Conservation (phyloP, 2,888 invertebrate genomes). For the Ceratothoa steindachneri region DNA sequence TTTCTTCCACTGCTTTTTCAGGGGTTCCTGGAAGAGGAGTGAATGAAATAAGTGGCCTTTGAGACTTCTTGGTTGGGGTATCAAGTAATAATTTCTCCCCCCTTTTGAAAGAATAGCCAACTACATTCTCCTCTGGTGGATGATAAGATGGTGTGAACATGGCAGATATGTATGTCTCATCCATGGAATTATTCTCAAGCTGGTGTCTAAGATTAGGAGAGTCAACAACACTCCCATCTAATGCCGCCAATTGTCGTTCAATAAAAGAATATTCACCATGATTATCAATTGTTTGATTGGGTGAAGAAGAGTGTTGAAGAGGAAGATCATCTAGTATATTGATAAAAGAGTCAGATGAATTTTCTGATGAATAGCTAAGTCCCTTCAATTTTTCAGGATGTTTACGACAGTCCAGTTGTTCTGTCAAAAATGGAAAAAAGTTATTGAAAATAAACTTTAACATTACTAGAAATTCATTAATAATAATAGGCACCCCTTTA, state of each 20-base stretch:
- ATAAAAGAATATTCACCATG: not conserved
- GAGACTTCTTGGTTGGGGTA: not conserved
- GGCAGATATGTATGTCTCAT: not conserved
- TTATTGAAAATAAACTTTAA: too few species aligned
- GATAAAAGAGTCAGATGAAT: too few species aligned
- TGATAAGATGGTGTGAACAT: not conserved
- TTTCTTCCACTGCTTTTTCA: slow-evolving; percentile 26
- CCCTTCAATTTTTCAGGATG: too few species aligned
- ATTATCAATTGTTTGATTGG: too few species aligned
- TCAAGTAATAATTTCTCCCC: not conserved
- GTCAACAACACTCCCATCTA: not conserved
- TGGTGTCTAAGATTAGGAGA: not conserved
- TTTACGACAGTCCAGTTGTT: too few species aligned
- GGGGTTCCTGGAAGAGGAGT: slow-evolving; percentile 30
- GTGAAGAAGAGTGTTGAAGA: too few species aligned
- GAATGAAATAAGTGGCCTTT: slow-evolving; percentile 14
- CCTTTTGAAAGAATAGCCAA: not conserved
- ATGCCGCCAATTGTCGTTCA: not conserved
- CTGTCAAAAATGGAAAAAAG: too few species aligned
- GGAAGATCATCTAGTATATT: too few species aligned
- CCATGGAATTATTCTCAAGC: not conserved
- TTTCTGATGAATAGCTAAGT: too few species aligned
- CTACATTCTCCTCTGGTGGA: not conserved
- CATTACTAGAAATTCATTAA: too few species aligned
- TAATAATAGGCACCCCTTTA: too few species aligned